A percentile compares a stretch with the other conserved stretches of the same genome.
Conservation (phyloP, 2,113 vertebrate species). For the Chrysochloris asiatica region DNA sequence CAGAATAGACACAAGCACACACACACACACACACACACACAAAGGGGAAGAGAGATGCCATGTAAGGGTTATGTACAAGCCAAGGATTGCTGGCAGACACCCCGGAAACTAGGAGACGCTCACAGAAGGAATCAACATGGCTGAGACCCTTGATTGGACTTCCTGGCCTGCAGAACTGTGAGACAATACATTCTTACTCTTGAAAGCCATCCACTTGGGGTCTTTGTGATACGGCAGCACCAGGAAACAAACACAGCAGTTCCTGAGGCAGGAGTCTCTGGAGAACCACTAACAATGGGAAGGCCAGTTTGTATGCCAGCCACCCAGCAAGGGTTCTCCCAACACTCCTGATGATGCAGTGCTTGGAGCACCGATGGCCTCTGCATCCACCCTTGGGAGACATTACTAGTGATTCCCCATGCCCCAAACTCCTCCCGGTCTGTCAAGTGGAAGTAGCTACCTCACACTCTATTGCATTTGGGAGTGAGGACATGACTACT, state of each 20-base stretch:
- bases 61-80: too few relatives aligned
- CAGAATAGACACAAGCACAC: too few relatives aligned
- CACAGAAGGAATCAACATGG: too few relatives aligned
- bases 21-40: too few relatives aligned
- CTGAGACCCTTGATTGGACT: neutral
- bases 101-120: too few relatives aligned
- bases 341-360: neutral
- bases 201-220: neutral
- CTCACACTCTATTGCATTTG: neutral
- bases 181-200: neutral
- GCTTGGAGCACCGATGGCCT: neutral
- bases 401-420: neutral
- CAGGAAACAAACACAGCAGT: neutral
- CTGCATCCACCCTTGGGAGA: neutral
- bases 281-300: neutral
- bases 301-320: neutral
- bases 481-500: neutral
- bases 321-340: neutral
- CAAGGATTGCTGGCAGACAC: too few relatives aligned
- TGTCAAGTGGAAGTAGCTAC: neutral
- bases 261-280: neutral
- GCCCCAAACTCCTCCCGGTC: neutral
- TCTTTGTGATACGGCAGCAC: neutral
- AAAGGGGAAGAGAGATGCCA: too few relatives aligned
- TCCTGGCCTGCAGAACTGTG: neutral